Evolutionary conservation across 2,113 vertebrate species (phyloP).

Genomic region (Eptesicus fuscus): DNA sequence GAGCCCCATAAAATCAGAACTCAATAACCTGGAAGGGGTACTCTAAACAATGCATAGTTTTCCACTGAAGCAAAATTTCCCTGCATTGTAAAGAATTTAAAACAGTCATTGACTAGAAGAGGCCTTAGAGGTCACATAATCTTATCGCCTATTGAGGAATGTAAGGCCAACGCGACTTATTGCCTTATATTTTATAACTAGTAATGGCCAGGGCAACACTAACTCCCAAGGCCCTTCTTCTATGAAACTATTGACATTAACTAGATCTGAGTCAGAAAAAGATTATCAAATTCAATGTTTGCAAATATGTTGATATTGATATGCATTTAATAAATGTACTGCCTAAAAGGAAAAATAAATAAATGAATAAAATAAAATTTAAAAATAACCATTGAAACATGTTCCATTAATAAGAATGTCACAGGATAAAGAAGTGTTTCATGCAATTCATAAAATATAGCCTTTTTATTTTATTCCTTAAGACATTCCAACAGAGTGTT

Average conservation of each 20-base stretch:
- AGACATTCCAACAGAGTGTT: neutral
- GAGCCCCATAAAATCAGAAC: neutral
- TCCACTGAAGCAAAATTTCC: neutral
- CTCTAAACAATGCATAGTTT: neutral
- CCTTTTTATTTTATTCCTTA: constrained; percentile 11
- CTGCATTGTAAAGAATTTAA: neutral
- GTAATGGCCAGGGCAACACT: neutral
- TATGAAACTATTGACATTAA: neutral
- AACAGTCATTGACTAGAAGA: neutral
- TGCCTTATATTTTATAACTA: neutral
- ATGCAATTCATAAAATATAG: neutral
- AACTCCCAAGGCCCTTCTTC: neutral
- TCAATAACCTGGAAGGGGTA: neutral
- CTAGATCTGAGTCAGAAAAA: neutral
- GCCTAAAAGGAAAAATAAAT: neutral
- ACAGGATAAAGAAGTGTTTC: neutral
- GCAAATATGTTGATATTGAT: neutral
- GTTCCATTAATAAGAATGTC: neutral
- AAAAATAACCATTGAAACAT: neutral
- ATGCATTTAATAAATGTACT: neutral
- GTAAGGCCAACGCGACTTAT: neutral
- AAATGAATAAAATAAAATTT: neutral
- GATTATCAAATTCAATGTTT: neutral
- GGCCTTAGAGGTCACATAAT: neutral
- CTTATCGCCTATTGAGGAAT: neutral